A percentile compares a stretch with the other conserved stretches of the same genome.
phyloP scores from a whole-genome alignment of 1,140 invertebrate species.

The Zophobas morio region DNA sequence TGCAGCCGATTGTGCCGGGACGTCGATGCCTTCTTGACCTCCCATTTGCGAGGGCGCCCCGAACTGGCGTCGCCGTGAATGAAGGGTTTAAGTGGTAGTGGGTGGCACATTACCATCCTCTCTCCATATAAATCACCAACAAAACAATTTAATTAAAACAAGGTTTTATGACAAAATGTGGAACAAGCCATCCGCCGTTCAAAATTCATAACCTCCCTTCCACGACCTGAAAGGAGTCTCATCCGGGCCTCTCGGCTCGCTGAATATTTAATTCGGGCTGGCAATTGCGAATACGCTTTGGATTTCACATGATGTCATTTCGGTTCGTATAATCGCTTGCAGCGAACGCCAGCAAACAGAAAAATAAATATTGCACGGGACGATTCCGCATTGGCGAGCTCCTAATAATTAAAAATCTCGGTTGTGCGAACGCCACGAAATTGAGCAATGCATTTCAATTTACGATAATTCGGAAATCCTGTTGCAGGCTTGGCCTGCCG shows the following conservation, averaged over 20 bases:
- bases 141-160: slow-evolving; percentile 38
- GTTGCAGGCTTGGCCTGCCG: slow-evolving; percentile 24
- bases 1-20: too few relatives aligned
- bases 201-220: slow-evolving; percentile 32
- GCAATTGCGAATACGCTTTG: slow-evolving; percentile 18
- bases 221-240: not conserved
- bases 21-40: too few relatives aligned
- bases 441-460: slow-evolving; percentile 37
- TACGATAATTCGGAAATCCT: slow-evolving; percentile 39
- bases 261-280: slow-evolving; percentile 33
- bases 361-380: slow-evolving; percentile 7
- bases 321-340: not conserved
- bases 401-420: slow-evolving; percentile 23
- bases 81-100: slow-evolving; percentile 9
- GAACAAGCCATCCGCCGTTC: slow-evolving; percentile 30
- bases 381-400: not conserved
- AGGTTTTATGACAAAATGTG: slow-evolving; percentile 38
- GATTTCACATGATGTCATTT: slow-evolving; percentile 30
- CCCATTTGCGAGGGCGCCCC: not conserved
- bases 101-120: slow-evolving; percentile 28
- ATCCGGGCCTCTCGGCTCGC: slow-evolving; percentile 8
- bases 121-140: slow-evolving; percentile 25
- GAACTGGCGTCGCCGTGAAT: slow-evolving; percentile 2
- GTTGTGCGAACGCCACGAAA: slow-evolving; percentile 13
- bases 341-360: not conserved